A percentile compares a stretch with the other conserved stretches of the same genome.
Evolutionary conservation across 92 coral and sea anemone species (phyloP).

Genomic region (Paramuricea clavata): DNA sequence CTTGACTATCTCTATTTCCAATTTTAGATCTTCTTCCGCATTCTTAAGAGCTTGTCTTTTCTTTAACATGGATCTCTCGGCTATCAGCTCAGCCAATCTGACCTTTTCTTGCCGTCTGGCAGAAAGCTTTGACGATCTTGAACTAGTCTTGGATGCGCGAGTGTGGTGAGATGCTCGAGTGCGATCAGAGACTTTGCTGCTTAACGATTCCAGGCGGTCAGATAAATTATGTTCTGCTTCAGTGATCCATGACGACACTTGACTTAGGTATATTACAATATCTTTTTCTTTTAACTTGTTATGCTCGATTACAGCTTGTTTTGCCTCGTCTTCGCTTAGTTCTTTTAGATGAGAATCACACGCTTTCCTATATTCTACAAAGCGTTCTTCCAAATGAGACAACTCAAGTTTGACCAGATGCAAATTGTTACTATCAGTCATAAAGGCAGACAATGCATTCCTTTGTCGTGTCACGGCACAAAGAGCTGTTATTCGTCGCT

Average conservation of each 20-base stretch:
- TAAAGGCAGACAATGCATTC: conserved; percentile 45
- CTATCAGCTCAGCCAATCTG: conserved; percentile 71
- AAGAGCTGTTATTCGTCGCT: conserved; percentile 50
- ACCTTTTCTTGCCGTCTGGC: conserved; percentile 51
- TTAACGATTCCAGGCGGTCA: conserved; percentile 33
- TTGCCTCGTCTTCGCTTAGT: conserved; percentile 45
- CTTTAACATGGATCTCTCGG: conserved; percentile 66
- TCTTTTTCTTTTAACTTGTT: conserved; percentile 54
- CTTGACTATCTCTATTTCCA: conserved; percentile 69
- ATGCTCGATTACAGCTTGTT: conserved; percentile 56
- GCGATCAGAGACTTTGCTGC: conserved; percentile 11
- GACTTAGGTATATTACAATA: conserved; percentile 37
- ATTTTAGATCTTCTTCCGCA: conserved; percentile 60
- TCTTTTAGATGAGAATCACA: conserved; percentile 37
- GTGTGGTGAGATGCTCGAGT: conserved; percentile 16
- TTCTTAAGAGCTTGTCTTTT: conserved; percentile 61
- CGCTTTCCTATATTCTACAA: conserved; percentile 44
- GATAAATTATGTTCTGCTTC: conserved; percentile 45
- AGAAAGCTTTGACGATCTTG: conserved; percentile 17
- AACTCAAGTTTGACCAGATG: conserved; percentile 62
- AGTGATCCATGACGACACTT: conserved; percentile 53
- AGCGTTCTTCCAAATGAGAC: conserved; percentile 40
- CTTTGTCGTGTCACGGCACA: conserved; percentile 66
- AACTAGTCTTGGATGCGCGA: conserved; percentile 5
- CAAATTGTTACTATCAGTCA: conserved; percentile 53